Evolutionary conservation across 2,797 vertebrate genomes (phyloP).

Genomic region (Peromyscus eremicus): DNA sequence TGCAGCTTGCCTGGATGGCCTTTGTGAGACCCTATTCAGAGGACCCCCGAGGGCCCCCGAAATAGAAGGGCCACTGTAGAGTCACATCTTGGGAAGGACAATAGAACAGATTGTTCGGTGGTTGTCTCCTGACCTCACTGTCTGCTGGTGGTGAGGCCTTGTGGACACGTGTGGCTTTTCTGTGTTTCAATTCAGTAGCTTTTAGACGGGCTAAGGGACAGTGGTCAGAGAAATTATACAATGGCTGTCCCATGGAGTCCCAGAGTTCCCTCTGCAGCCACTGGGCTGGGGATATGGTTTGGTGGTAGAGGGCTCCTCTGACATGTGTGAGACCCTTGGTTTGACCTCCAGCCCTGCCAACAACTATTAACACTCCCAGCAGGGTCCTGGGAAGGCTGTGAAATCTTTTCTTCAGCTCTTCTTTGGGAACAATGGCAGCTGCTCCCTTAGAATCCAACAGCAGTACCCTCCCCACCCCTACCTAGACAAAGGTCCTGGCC

Average conservation of each 20-base stretch:
- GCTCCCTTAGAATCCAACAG: neutral
- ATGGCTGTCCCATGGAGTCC: neutral
- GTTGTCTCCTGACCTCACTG: neutral
- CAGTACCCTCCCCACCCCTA: too few species aligned
- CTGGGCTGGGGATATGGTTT: neutral
- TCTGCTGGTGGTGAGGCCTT: neutral
- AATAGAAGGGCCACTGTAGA: neutral
- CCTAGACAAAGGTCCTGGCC: neutral
- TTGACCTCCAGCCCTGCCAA: neutral
- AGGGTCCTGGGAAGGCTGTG: neutral
- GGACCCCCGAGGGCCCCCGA: neutral
- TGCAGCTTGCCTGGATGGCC: neutral
- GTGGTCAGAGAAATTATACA: neutral
- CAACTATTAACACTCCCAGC: neutral
- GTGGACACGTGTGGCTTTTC: neutral
- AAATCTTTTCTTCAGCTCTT: neutral
- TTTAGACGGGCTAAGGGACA: neutral
- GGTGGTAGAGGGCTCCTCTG: neutral
- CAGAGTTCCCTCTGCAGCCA: neutral
- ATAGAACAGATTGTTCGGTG: neutral
- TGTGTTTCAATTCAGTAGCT: neutral
- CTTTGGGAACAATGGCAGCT: neutral
- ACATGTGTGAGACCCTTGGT: neutral
- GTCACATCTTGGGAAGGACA: neutral
- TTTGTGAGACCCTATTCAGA: slow-evolving; percentile 30